These are phyloP conservation scores for Pipistrellus pipistrellus DNA, from an alignment of 2,797 vertebrate genomes.

Conservation along the genomic window DNA sequence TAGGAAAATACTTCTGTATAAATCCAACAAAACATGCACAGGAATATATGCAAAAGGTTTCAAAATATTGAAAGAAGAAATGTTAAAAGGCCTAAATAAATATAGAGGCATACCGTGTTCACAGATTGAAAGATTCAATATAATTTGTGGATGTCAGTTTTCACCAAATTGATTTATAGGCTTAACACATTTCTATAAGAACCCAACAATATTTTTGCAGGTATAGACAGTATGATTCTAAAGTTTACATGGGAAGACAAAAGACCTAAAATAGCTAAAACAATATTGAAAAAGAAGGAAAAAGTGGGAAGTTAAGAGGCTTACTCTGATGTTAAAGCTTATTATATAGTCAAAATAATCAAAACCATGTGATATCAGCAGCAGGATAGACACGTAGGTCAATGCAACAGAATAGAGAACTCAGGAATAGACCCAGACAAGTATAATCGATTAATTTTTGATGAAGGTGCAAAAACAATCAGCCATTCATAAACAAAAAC, in stretches of 20 bases:
- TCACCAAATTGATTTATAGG: not conserved
- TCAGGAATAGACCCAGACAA: not conserved
- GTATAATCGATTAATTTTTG: not conserved
- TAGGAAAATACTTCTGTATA: not conserved
- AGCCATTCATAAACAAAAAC: not conserved
- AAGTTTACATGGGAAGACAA: not conserved
- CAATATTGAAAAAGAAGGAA: conserved; percentile 15
- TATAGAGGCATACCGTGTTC: not conserved
- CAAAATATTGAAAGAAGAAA: not conserved
- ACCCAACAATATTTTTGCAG: not conserved
- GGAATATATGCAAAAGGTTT: not conserved
- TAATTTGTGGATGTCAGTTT: not conserved
- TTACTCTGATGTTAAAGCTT: not conserved
- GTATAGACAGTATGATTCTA: not conserved
- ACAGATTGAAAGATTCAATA: not conserved
- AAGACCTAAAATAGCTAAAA: not conserved
- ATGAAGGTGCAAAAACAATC: not conserved
- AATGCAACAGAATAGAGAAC: not conserved
- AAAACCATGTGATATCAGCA: not conserved
- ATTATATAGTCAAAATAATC: not conserved
- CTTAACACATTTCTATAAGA: not conserved
- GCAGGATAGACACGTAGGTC: not conserved
- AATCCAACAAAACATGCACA: not conserved
- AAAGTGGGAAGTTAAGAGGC: not conserved
- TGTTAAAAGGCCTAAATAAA: not conserved